phyloP scores from a whole-genome alignment of 2,797 vertebrate genomes.

The Brachymystax lenok region DNA sequence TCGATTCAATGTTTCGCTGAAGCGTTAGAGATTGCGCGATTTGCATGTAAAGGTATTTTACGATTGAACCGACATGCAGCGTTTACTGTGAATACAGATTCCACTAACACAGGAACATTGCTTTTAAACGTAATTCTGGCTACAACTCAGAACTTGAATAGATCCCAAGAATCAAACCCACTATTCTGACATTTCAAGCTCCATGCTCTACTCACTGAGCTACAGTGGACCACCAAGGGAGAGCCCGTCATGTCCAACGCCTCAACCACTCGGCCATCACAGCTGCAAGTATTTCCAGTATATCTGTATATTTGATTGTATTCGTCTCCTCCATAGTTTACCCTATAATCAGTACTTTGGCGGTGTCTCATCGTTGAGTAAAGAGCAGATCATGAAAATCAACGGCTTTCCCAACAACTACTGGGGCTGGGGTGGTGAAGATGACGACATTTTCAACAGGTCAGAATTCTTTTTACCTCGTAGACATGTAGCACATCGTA shows the following conservation, averaged over 20 bases:
- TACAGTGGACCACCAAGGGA: too few species aligned
- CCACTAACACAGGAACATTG: not conserved
- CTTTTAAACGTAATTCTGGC: not conserved
- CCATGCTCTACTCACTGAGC: too few species aligned
- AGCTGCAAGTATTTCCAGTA: too few species aligned
- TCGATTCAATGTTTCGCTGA: too few species aligned
- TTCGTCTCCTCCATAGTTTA: constrained; percentile 59
- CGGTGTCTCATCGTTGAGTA: constrained; percentile 9
- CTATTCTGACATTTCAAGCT: too few species aligned
- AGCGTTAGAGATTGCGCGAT: too few species aligned
- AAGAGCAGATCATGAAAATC: constrained; percentile 12
- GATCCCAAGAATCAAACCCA: too few species aligned
- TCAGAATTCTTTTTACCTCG: not conserved
- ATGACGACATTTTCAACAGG: constrained; percentile 22
- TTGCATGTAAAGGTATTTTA: too few species aligned
- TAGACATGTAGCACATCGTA: not conserved
- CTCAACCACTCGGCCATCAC: too few species aligned
- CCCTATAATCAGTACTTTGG: not conserved
- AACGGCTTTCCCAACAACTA: constrained; percentile 30
- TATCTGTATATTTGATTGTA: not conserved
- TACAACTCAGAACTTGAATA: not conserved
- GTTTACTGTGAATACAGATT: too few species aligned
- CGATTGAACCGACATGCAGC: too few species aligned
- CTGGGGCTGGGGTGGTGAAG: constrained; percentile 33
- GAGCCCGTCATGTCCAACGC: too few species aligned